Evolutionary conservation across 2,113 vertebrate species (phyloP), one percentile per base, ranked within the genome.

Genomic region (Casuarius casuarius): DNA sequence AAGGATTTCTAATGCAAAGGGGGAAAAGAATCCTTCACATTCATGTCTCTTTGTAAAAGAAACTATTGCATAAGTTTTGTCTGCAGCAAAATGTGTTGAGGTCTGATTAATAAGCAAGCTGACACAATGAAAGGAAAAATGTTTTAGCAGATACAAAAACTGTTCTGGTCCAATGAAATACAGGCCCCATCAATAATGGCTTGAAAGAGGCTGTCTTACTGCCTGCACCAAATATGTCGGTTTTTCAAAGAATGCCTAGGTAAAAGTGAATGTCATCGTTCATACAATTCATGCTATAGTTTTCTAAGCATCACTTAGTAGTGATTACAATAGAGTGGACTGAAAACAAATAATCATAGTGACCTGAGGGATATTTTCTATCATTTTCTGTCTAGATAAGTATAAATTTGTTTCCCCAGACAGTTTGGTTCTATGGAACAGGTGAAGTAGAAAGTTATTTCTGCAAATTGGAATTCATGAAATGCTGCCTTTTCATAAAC

Each of bases 41-140:
- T 90, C 49, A 12, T 29, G 61, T 23, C 9, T 67, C 42, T 90
- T 74, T 74, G 46, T 49, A 78, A 90, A 92, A 87, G 71, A 81
- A 84, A 38, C 59, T 76, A 33, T 82, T 79, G 62, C 29, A 18
- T 72, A 91, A 90, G 35, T 78, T 73, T 40, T 81, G 49, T 65
- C 78, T 70, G 42, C 18, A 16, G 66, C 33, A 81, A 92, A 92
- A 94, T 87, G 77, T n/a, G 68, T 42, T 73, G 42, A 85, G 63
- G 77, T 75, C 80, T 86, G 89, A 74, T 92, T 92, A 89, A 92
- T 72, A 83, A 76, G 40, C 44, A 77, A 94, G 68, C 23, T 67
- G 58, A 89, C 67, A 75, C 63, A 75, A 83, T 35, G 40, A 59
- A 35, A 92, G 74, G 77, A 83, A 81, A 92, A 94, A 93, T 75